Evolutionary conservation across 2,113 vertebrate genomes (phyloP).

Genomic region (Camarhynchus parvulus): DNA sequence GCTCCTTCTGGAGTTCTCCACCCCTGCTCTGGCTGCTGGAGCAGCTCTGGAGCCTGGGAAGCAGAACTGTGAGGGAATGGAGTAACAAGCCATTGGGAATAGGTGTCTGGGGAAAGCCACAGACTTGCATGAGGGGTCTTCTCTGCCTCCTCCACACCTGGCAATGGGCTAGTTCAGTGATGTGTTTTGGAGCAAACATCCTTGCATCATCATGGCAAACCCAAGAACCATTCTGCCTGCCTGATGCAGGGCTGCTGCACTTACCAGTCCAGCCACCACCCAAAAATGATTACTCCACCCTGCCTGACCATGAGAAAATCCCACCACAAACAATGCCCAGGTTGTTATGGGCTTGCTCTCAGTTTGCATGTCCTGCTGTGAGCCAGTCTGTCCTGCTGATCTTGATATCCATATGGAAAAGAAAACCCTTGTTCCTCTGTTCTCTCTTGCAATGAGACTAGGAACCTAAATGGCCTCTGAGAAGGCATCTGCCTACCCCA

Average conservation of each 20-base stretch:
- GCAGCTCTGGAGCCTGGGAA: neutral
- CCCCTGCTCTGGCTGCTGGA: neutral
- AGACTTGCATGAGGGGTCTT: rapidly evolving
- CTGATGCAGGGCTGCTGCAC: neutral
- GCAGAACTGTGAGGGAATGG: neutral
- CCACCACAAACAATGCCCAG: neutral
- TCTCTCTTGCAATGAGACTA: neutral
- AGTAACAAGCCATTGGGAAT: neutral
- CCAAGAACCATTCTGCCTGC: neutral
- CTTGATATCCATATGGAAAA: neutral
- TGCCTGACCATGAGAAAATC: neutral
- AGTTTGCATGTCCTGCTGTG: neutral
- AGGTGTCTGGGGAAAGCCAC: neutral
- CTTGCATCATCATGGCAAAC: neutral
- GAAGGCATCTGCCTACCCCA: neutral
- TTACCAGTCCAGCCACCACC: neutral
- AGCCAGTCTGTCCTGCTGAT: neutral
- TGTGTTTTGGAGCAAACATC: neutral
- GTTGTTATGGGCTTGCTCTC: neutral
- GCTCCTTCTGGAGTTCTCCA: neutral
- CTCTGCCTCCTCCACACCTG: neutral
- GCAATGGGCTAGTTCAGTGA: neutral
- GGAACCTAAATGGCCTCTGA: neutral
- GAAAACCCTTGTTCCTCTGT: neutral
- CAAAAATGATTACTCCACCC: neutral